A percentile compares a stretch with the other conserved stretches of the same genome.
These are phyloP conservation scores for Mareca penelope DNA, from an alignment of 2,797 vertebrate species.

Conservation along the genomic window DNA sequence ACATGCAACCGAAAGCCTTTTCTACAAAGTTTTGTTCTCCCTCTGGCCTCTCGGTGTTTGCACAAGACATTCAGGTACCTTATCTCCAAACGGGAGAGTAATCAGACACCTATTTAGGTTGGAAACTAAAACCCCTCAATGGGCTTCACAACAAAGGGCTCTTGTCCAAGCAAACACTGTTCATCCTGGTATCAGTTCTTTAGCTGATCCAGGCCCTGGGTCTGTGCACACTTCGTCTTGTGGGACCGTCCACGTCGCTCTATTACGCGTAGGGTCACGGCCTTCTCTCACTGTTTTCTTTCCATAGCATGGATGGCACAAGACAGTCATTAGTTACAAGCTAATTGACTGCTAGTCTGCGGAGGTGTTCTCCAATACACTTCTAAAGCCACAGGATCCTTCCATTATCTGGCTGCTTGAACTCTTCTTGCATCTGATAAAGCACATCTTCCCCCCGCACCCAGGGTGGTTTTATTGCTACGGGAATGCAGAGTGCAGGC, in stretches of 20 bases:
- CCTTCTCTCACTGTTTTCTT: neutral
- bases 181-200: neutral
- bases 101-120: constrained; percentile 1
- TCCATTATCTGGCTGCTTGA: fast-evolving
- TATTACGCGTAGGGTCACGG: neutral
- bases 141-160: constrained; percentile 34
- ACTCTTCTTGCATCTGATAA: neutral
- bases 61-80: constrained; percentile 42
- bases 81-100: constrained; percentile 3
- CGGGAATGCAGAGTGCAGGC: neutral
- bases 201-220: neutral
- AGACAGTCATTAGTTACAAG: neutral
- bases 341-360: neutral
- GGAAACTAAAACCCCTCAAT: constrained; percentile 3
- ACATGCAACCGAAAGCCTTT: constrained; percentile 1
- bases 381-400: neutral
- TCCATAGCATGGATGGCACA: neutral
- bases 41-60: neutral
- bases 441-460: fast-evolving
- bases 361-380: neutral
- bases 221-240: neutral
- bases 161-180: constrained; percentile 30
- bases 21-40: neutral
- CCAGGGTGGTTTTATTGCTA: fast-evolving
- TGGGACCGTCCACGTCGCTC: neutral